Evolutionary conservation across 2,797 vertebrate genomes (phyloP).

Genomic region (Ceryle rudis): DNA sequence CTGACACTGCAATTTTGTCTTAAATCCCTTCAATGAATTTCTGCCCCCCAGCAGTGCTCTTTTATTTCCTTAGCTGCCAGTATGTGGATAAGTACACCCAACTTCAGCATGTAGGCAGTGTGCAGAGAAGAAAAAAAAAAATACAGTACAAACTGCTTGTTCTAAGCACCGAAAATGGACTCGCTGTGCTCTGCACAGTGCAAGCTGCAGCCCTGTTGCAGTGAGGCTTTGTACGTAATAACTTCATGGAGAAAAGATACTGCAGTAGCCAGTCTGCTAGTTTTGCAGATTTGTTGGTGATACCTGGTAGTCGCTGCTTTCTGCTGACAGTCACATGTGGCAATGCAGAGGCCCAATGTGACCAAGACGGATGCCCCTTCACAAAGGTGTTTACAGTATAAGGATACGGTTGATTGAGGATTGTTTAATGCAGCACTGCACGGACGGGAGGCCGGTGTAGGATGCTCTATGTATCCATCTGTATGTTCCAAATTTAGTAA

Average conservation of each 20-base stretch:
- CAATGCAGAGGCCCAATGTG: rapidly evolving
- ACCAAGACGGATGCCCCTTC: background rate
- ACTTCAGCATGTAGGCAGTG: background rate
- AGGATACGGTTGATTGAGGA: background rate
- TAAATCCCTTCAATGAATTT: background rate
- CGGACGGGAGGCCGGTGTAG: background rate
- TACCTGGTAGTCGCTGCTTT: rapidly evolving
- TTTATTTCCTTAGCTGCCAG: conserved; percentile 34
- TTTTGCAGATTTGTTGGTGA: background rate
- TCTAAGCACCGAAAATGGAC: background rate
- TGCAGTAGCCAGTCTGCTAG: background rate
- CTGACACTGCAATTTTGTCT: background rate
- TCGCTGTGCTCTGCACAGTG: background rate
- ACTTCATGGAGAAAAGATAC: background rate
- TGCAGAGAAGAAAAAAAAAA: background rate
- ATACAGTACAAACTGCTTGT: background rate
- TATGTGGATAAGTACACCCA: background rate
- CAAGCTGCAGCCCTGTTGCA: background rate
- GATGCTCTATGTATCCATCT: background rate
- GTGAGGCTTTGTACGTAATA: background rate
- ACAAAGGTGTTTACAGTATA: background rate
- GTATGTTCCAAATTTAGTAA: background rate
- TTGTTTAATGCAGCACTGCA: background rate
- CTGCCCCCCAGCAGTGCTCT: background rate
- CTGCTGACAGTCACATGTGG: background rate